Percentiles rank a stretch among this genome's conserved stretches.
phyloP scores from a whole-genome alignment of 2,888 invertebrate genomes.

The Euplexia lucipara region DNA sequence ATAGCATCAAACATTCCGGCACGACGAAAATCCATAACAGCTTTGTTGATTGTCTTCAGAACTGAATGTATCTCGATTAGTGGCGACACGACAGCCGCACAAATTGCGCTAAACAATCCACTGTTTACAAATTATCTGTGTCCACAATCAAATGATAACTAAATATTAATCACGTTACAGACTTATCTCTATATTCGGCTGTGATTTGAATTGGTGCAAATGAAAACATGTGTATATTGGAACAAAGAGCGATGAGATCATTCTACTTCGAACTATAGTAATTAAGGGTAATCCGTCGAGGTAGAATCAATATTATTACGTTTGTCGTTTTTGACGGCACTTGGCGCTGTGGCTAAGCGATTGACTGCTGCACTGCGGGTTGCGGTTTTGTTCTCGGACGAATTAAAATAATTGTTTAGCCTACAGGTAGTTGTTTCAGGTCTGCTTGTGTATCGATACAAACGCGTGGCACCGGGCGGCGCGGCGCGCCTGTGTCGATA shows the following conservation, averaged over 20 bases:
- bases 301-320: no score
- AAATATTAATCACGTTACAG: slow-evolving; percentile 48
- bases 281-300: no score
- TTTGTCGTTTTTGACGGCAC: no score
- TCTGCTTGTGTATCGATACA: no score
- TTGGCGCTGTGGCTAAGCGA: no score
- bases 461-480: no score
- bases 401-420: no score
- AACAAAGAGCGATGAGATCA: slow-evolving; percentile 43
- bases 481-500: no score
- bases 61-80: slow-evolving; percentile 79
- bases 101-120: slow-evolving; percentile 80
- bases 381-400: no score
- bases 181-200: slow-evolving; percentile 40
- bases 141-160: slow-evolving; percentile 83
- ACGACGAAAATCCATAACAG: slow-evolving; percentile 80
- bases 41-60: slow-evolving; percentile 81
- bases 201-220: slow-evolving; percentile 49
- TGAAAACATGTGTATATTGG: slow-evolving; percentile 32
- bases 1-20: slow-evolving; percentile 77
- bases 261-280: not conserved
- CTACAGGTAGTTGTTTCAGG: no score
- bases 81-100: slow-evolving; percentile 71
- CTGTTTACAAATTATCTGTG: slow-evolving; percentile 88
- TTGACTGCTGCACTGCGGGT: no score